Percentiles rank a stretch among this genome's conserved stretches.
Conservation (phyloP, 2,888 invertebrate genomes). For the Lepidochrysops patricia region DNA sequence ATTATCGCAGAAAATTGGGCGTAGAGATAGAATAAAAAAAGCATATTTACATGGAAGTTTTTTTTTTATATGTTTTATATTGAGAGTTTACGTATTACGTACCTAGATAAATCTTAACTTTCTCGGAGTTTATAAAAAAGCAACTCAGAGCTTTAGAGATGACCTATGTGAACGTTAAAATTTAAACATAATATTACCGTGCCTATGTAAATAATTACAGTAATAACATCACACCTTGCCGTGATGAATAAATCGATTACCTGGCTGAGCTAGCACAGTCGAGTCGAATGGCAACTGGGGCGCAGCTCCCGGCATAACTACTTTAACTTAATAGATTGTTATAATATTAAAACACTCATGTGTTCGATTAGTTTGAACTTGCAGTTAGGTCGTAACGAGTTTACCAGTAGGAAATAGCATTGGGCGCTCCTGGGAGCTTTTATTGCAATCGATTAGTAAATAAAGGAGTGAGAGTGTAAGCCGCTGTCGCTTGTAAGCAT, state of each 20-base stretch:
- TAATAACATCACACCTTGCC: background rate
- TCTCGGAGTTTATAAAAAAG: too few species aligned
- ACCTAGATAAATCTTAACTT: too few species aligned
- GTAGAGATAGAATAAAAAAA: too few species aligned
- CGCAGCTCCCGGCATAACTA: slow-evolving; percentile 2
- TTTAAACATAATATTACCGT: background rate
- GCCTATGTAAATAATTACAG: background rate
- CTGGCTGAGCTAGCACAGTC: background rate
- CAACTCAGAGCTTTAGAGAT: too few species aligned
- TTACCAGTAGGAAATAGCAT: background rate
- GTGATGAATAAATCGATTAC: background rate
- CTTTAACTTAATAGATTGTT: slow-evolving; percentile 10
- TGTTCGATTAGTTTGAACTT: background rate
- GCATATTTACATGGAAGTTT: too few species aligned
- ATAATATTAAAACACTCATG: slow-evolving; percentile 8
- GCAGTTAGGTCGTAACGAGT: background rate
- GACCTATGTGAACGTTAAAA: too few species aligned
- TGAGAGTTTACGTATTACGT: too few species aligned
- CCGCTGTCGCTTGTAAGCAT: too few species aligned
- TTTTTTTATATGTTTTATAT: too few species aligned
- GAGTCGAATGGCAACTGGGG: background rate
- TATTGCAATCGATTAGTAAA: background rate
- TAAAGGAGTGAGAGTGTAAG: too few species aligned
- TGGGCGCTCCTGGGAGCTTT: background rate
- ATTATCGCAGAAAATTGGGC: too few species aligned